Evolutionary conservation across 2,797 vertebrate genomes (phyloP).

Genomic region (Clarias pachynema): DNA sequence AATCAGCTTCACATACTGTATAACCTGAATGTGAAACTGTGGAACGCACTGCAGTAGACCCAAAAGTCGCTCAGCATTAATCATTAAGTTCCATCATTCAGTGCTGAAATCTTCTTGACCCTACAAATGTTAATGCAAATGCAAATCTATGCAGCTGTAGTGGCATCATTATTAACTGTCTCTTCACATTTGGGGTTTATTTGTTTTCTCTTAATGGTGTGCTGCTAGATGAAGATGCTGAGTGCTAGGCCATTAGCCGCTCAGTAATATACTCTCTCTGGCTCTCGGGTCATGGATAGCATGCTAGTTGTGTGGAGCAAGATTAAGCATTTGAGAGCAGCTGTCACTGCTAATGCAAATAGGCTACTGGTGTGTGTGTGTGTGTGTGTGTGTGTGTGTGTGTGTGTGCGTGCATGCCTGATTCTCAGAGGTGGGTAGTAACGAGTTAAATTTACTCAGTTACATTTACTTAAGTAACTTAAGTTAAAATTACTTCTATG

Average conservation of each 20-base stretch:
- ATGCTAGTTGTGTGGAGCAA: slow-evolving; percentile 39
- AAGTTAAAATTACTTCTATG: no score
- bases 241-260: slow-evolving; percentile 62
- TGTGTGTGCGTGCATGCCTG: slow-evolving; percentile 1
- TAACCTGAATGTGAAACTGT: not conserved
- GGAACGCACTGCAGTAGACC: not conserved
- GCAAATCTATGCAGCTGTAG: slow-evolving; percentile 53
- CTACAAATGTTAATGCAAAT: slow-evolving; percentile 58
- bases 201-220: slow-evolving; percentile 68
- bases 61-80: not conserved
- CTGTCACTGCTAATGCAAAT: slow-evolving; percentile 55
- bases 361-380: slow-evolving; percentile 17
- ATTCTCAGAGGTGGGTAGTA: no score
- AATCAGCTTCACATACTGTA: not conserved
- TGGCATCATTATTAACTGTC: slow-evolving; percentile 57
- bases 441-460: no score
- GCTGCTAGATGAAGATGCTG: slow-evolving; percentile 63
- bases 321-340: slow-evolving; percentile 51
- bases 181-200: slow-evolving; percentile 57
- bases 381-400: slow-evolving; percentile 20
- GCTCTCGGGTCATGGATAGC: slow-evolving; percentile 49
- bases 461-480: no score
- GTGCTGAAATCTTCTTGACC: slow-evolving; percentile 40
- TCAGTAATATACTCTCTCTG: slow-evolving; percentile 59
- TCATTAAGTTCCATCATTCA: slow-evolving; percentile 2